A percentile compares a stretch with the other conserved stretches of the same genome.
These are phyloP conservation scores for Amyelois transitella DNA, from an alignment of 1,140 invertebrate genomes.

Conservation along the genomic window DNA sequence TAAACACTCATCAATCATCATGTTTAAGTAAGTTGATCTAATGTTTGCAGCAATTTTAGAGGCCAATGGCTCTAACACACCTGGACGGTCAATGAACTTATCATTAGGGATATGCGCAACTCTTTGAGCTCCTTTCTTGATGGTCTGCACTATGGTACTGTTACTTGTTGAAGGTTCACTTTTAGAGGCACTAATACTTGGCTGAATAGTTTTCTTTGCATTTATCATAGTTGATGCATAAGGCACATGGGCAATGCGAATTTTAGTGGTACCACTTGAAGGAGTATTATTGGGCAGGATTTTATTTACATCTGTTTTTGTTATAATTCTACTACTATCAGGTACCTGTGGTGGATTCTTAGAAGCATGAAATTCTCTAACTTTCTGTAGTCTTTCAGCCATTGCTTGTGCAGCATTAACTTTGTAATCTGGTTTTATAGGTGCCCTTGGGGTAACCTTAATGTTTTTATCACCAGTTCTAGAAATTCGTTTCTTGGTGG, in stretches of 20 bases:
- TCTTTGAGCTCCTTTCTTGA: conserved; percentile 78
- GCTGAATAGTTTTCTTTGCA: conserved; percentile 58
- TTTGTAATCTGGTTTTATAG: conserved; percentile 65
- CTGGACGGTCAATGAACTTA: conserved; percentile 68
- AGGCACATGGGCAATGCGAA: conserved; percentile 72
- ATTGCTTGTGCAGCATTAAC: conserved; percentile 61
- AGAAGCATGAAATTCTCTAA: conserved; percentile 62
- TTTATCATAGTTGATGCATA: conserved; percentile 68
- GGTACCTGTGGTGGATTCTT: conserved; percentile 29
- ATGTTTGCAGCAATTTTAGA: conserved; percentile 90
- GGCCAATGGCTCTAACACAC: conserved; percentile 80
- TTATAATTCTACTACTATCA: background rate
- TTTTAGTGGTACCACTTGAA: conserved; percentile 43
- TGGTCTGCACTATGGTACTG: conserved; percentile 79
- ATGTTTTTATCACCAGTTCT: conserved; percentile 55
- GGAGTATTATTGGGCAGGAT: conserved; percentile 21
- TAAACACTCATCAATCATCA: conserved; percentile 90
- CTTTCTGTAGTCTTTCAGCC: conserved; percentile 64
- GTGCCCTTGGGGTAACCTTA: conserved; percentile 39
- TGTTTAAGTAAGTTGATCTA: conserved; percentile 88
- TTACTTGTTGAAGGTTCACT: conserved; percentile 52
- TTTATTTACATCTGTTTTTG: conserved; percentile 24
- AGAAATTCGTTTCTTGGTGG: conserved; percentile 65
- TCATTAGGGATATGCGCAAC: conserved; percentile 80
- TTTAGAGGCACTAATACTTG: conserved; percentile 20